Percentiles rank a stretch among this genome's conserved stretches.
These are phyloP conservation scores for Agrotis puta DNA, from an alignment of 2,888 invertebrate species.

Conservation along the genomic window DNA sequence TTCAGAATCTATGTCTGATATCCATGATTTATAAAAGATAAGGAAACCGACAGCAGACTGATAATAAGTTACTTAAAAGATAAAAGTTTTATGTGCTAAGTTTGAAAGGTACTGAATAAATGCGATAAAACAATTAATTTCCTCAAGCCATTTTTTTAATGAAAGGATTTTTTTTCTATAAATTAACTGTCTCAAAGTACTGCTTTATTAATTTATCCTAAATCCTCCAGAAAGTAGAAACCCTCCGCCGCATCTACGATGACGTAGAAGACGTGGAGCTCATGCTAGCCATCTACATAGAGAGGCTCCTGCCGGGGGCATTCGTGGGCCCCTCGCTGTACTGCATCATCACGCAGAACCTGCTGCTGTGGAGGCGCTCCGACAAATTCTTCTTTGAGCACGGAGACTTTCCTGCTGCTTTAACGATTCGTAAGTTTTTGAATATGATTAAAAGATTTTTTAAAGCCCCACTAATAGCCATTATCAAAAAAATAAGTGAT, in stretches of 20 bases:
- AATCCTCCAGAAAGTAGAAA: conserved; percentile 68
- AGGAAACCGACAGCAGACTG: no score
- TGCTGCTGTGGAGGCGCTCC: conserved; percentile 69
- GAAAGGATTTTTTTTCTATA: no score
- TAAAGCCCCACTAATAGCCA: no score
- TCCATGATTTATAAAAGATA: no score
- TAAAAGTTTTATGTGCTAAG: no score
- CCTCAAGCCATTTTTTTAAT: no score
- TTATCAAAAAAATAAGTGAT: background rate
- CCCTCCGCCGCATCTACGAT: conserved; percentile 68
- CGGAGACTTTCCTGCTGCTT: conserved; percentile 65
- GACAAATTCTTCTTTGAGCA: conserved; percentile 74
- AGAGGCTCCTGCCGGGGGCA: conserved; percentile 63
- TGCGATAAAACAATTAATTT: no score
- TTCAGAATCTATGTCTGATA: no score
- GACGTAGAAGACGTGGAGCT: conserved; percentile 71
- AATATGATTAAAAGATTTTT: background rate
- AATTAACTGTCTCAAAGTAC: no score
- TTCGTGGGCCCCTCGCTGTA: conserved; percentile 67
- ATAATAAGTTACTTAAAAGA: no score
- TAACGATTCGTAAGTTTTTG: conserved; percentile 66
- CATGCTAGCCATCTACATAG: conserved; percentile 71
- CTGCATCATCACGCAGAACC: conserved; percentile 70
- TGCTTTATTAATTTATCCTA: background rate
- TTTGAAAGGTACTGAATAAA: no score